phyloP scores from a whole-genome alignment of 1,140 invertebrate genomes.

The Pemphigus obesinymphae region DNA sequence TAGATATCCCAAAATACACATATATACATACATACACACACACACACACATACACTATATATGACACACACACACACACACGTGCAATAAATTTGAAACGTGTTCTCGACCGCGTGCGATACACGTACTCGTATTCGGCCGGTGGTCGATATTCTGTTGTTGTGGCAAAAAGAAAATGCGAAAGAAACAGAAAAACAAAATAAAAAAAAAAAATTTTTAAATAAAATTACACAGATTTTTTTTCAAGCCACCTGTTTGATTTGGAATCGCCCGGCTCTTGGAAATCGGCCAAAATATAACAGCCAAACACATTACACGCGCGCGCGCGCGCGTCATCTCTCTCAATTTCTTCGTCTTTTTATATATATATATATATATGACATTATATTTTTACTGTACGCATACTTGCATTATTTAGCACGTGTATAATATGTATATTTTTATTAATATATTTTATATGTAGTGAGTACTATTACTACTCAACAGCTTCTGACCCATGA shows the following conservation, averaged over 20 bases:
- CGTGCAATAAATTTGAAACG: background rate
- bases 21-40: background rate
- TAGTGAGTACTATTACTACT: background rate
- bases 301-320: background rate
- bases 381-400: background rate
- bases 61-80: background rate
- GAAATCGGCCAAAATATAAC: background rate
- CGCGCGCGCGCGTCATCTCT: background rate
- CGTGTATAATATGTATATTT: no score
- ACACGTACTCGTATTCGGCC: background rate
- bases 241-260: background rate
- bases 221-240: background rate
- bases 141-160: background rate
- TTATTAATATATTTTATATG: background rate
- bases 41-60: no score
- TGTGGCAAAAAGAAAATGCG: background rate
- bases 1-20: no score
- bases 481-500: background rate
- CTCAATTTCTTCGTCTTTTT: background rate
- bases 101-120: background rate
- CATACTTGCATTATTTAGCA: no score
- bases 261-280: background rate
- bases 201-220: no score
- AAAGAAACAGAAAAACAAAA: background rate
- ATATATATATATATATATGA: background rate